phyloP scores from a whole-genome alignment of 2,888 invertebrate species.

The Ceramica pisi region DNA sequence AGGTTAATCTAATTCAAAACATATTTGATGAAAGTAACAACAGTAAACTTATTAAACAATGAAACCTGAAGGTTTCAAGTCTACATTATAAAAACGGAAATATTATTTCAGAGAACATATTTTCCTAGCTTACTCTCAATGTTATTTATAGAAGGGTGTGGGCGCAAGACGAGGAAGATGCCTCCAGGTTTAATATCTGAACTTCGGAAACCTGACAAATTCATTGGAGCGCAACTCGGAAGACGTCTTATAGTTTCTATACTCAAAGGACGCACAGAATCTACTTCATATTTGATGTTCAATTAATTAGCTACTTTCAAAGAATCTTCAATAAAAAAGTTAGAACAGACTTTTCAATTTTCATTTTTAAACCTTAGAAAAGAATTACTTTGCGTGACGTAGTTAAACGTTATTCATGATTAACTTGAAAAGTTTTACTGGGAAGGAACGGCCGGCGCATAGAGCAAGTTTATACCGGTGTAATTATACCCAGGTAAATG shows the following conservation, averaged over 20 bases:
- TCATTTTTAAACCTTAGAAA: constrained; percentile 16
- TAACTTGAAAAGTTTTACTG: constrained; percentile 33
- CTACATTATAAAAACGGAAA: constrained; percentile 28
- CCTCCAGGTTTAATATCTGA: constrained; percentile 43
- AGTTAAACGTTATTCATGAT: constrained; percentile 29
- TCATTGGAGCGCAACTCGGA: constrained; percentile 34
- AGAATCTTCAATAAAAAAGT: constrained; percentile 26
- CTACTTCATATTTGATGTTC: constrained; percentile 6
- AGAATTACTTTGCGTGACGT: constrained; percentile 26
- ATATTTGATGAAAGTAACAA: constrained; percentile 8
- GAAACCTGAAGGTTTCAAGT: constrained; percentile 7
- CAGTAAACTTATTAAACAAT: constrained; percentile 6
- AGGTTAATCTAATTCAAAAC: background rate
- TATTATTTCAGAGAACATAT: constrained; percentile 45
- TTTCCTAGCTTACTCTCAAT: constrained; percentile 41
- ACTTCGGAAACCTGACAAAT: constrained; percentile 46
- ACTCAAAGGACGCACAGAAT: constrained; percentile 14
- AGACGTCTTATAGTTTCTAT: constrained; percentile 24
- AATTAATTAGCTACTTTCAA: constrained; percentile 26
- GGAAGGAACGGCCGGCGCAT: constrained; percentile 20
- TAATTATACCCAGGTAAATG: constrained; percentile 11
- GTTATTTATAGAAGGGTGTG: constrained; percentile 59
- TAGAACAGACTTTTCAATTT: constrained; percentile 20
- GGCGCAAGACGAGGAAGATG: constrained; percentile 33
- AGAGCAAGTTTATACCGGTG: constrained; percentile 24